These are phyloP conservation scores for Steinernema hermaphroditum DNA, from an alignment of 2,888 invertebrate species.

Conservation along the genomic window DNA sequence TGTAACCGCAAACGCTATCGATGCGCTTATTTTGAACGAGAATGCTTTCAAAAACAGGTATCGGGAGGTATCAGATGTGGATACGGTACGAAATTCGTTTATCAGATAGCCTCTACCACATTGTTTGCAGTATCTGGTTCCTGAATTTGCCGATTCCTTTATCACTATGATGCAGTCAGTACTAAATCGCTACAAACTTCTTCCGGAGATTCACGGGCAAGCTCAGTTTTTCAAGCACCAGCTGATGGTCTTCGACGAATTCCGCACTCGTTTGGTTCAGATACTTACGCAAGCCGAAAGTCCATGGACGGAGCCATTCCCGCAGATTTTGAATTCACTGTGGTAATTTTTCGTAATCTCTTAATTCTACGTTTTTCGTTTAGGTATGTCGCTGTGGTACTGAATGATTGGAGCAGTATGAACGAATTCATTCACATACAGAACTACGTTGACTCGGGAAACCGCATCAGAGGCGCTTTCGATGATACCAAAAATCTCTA, in stretches of 20 bases:
- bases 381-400: slow-evolving; percentile 42
- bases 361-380: not conserved
- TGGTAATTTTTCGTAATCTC: slow-evolving; percentile 33
- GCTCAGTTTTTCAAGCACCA: slow-evolving; percentile 45
- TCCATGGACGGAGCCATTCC: slow-evolving; percentile 44
- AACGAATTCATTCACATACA: slow-evolving; percentile 45
- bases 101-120: not conserved
- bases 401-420: slow-evolving; percentile 47
- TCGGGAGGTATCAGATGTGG: slow-evolving; percentile 44
- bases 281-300: slow-evolving; percentile 41
- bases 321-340: slow-evolving; percentile 46
- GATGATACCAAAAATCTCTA: slow-evolving; percentile 45
- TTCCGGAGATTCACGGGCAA: slow-evolving; percentile 45
- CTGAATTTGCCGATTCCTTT: slow-evolving; percentile 52
- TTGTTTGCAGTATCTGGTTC: slow-evolving; percentile 43
- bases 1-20: slow-evolving; percentile 42
- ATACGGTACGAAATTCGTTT: slow-evolving; percentile 35
- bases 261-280: slow-evolving; percentile 43
- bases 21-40: slow-evolving; percentile 41
- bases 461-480: slow-evolving; percentile 40
- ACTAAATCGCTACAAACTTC: slow-evolving; percentile 44
- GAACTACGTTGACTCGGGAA: slow-evolving; percentile 33
- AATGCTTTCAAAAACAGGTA: slow-evolving; percentile 43
- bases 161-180: slow-evolving; percentile 50
- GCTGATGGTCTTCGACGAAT: slow-evolving; percentile 49